Evolutionary conservation across 2,797 vertebrate genomes (phyloP).

Genomic region (Enteromius radiatus): DNA sequence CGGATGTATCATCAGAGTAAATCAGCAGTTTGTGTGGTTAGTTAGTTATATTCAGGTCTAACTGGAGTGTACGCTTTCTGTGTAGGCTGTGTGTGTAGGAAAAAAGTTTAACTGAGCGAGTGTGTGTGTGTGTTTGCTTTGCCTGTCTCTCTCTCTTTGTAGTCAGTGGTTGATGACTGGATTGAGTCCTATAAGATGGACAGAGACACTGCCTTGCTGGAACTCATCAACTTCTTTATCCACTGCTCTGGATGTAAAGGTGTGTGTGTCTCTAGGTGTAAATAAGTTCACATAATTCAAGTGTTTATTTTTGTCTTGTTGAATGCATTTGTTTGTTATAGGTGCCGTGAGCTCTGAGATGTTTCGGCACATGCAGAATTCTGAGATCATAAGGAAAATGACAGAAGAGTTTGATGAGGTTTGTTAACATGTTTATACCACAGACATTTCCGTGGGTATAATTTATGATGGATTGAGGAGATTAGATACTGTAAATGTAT

Average conservation of each 20-base stretch:
- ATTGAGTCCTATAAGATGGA: constrained; percentile 98
- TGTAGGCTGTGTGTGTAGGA: constrained; percentile 29
- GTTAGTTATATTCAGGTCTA: constrained; percentile 5
- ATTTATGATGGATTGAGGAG: not conserved
- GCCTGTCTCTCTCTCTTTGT: constrained; percentile 39
- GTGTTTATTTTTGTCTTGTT: not conserved
- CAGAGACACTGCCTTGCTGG: constrained; percentile 94
- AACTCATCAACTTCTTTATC: constrained; percentile 99
- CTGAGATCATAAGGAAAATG: constrained; percentile 99
- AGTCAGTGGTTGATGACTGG: constrained; percentile 99
- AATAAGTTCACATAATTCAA: not conserved
- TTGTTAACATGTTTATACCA: constrained; percentile 15
- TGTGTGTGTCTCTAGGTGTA: constrained; percentile 64
- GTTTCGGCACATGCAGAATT: constrained; percentile 99
- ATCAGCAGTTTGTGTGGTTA: constrained; percentile 1
- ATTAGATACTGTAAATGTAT: not conserved
- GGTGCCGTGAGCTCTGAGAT: constrained; percentile 97
- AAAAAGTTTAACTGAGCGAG: constrained; percentile 15
- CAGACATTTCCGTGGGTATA: not conserved
- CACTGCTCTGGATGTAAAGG: constrained; percentile 99
- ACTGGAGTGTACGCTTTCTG: not conserved
- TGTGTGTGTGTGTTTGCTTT: constrained; percentile 14
- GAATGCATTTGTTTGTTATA: constrained; percentile 58
- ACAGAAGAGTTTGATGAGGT: constrained; percentile 99
- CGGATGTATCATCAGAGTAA: not conserved